phyloP scores from a whole-genome alignment of 2,797 vertebrate genomes.

The Florisuga fusca region DNA sequence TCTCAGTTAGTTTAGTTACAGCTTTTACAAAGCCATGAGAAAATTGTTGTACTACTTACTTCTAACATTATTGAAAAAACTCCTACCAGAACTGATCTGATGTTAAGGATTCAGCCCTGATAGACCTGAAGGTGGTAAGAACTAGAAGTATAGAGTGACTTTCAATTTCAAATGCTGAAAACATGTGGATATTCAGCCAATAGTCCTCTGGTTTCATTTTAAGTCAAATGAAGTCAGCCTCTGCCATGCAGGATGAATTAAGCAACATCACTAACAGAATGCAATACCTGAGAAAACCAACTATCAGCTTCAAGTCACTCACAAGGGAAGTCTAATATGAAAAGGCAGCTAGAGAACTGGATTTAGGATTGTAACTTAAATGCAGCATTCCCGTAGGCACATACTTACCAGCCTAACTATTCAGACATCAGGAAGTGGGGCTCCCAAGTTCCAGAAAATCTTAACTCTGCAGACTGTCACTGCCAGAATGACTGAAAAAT shows the following conservation, averaged over 20 bases:
- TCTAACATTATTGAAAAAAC: background rate
- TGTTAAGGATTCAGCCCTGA: background rate
- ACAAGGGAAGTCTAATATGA: background rate
- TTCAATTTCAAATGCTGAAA: background rate
- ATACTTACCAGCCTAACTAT: background rate
- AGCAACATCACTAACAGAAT: background rate
- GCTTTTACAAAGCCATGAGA: background rate
- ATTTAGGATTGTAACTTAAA: background rate
- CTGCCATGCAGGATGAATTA: background rate
- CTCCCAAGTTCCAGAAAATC: background rate
- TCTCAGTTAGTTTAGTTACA: background rate
- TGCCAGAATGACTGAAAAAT: no score
- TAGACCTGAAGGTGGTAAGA: background rate
- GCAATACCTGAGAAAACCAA: background rate
- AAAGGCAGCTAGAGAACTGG: background rate
- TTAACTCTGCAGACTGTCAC: no score
- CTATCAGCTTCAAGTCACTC: background rate
- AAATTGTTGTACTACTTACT: background rate
- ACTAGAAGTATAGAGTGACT: background rate
- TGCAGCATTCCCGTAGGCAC: background rate
- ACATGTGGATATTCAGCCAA: background rate
- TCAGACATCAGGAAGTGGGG: accelerated
- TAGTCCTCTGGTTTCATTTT: background rate
- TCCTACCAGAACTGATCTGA: background rate
- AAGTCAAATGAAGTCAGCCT: background rate